Evolutionary conservation across 1,140 invertebrate genomes (phyloP).

Genomic region (Aphelenchoides avenae): DNA sequence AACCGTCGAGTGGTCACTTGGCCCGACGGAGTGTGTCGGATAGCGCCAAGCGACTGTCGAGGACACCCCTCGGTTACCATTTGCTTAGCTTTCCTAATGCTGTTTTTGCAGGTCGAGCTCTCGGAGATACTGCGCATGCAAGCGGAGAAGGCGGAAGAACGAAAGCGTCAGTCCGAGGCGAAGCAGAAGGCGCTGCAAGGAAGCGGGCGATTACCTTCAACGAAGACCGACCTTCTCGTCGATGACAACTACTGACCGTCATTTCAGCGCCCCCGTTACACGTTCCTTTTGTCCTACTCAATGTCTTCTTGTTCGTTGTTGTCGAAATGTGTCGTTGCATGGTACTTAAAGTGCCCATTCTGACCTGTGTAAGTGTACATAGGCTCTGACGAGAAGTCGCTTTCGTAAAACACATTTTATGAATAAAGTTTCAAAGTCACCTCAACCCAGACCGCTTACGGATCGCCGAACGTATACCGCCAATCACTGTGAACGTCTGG

Average conservation of each 20-base stretch:
- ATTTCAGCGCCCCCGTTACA: neutral
- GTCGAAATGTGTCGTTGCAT: neutral
- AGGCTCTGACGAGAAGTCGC: too few relatives aligned
- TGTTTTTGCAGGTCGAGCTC: slow-evolving; percentile 49
- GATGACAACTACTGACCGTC: slow-evolving; percentile 10
- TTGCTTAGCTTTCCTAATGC: too few relatives aligned
- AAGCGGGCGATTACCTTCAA: slow-evolving; percentile 15
- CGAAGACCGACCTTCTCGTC: slow-evolving; percentile 21
- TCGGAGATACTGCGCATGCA: slow-evolving; percentile 53
- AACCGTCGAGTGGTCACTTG: too few relatives aligned
- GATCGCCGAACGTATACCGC: too few relatives aligned
- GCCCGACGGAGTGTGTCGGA: too few relatives aligned
- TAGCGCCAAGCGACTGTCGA: too few relatives aligned
- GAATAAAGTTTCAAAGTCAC: too few relatives aligned
- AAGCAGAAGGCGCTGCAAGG: slow-evolving; percentile 25
- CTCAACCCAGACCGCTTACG: too few relatives aligned
- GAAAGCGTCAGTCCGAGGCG: slow-evolving; percentile 16
- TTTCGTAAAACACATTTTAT: too few relatives aligned
- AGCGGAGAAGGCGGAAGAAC: slow-evolving; percentile 43
- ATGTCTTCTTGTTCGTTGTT: neutral
- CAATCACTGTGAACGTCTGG: too few relatives aligned
- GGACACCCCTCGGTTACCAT: too few relatives aligned
- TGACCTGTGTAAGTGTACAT: neutral
- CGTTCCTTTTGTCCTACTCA: slow-evolving; percentile 2
- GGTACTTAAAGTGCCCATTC: neutral